A percentile compares a stretch with the other conserved stretches of the same genome.
Evolutionary conservation across 2,113 vertebrate genomes (phyloP).

Genomic region (Sula dactylatra): DNA sequence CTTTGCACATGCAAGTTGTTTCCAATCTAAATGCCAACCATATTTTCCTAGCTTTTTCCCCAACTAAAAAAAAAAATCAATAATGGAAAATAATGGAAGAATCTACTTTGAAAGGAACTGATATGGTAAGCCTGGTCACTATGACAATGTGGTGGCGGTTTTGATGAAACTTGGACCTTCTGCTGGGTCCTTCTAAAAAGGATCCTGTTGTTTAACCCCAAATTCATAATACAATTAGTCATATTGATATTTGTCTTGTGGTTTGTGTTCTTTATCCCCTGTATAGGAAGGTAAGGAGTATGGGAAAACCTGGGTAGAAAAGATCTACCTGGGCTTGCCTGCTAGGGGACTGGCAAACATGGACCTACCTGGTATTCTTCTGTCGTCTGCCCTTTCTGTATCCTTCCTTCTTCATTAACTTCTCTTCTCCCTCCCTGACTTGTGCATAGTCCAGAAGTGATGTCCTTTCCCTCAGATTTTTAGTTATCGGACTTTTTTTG

Average conservation of each 20-base stretch:
- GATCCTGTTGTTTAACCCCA: neutral
- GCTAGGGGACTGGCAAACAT: neutral
- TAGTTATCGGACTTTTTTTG: neutral
- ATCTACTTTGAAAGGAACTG: neutral
- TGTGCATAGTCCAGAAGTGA: neutral
- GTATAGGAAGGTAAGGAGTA: neutral
- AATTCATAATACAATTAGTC: neutral
- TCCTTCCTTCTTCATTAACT: neutral
- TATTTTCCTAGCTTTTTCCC: neutral
- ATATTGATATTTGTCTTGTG: neutral
- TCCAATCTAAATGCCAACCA: constrained; percentile 9
- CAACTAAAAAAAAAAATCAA: neutral
- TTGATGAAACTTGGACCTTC: neutral
- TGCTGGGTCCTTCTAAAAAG: neutral
- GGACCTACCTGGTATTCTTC: neutral
- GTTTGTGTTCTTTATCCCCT: neutral
- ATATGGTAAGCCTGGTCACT: neutral
- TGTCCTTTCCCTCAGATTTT: neutral
- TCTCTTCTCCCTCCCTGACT: neutral
- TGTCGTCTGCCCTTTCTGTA: neutral
- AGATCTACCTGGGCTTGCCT: neutral
- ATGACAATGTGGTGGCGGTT: neutral
- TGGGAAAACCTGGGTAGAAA: neutral
- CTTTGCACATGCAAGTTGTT: neutral
- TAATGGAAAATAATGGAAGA: neutral